Evolutionary conservation across 2,888 invertebrate species (phyloP).

Genomic region (Standfussiana lucernea): DNA sequence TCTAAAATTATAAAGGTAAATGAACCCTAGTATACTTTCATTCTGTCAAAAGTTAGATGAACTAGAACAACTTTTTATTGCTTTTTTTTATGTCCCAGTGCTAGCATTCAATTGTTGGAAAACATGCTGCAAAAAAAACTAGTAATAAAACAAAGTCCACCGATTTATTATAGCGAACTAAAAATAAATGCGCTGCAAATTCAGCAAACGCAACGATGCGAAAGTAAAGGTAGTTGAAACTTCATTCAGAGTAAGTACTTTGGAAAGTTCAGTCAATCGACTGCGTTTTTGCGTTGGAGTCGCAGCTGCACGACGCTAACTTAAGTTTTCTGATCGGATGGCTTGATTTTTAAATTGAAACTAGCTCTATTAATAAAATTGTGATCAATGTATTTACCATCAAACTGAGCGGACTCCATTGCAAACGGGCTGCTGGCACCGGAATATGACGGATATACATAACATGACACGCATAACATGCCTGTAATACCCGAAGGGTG

Average conservation of each 20-base stretch:
- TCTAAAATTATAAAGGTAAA: neutral
- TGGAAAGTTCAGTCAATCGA: conserved; percentile 20
- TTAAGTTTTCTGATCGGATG: conserved; percentile 25
- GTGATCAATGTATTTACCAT: no score
- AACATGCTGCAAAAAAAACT: neutral
- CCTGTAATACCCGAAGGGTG: no score
- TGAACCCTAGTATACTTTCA: neutral
- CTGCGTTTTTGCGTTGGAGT: conserved; percentile 13
- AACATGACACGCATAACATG: no score
- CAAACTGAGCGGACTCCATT: no score
- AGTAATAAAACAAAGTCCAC: neutral
- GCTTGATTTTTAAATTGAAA: conserved; percentile 2
- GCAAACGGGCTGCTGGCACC: no score
- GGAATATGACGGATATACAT: no score
- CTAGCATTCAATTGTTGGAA: neutral
- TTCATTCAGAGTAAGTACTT: conserved; percentile 37
- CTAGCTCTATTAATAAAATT: no score
- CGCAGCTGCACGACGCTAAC: neutral
- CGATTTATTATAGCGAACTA: neutral
- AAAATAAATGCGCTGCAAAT: conserved; percentile 7
- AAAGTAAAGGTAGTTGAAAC: conserved; percentile 20
- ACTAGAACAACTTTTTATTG: no score
- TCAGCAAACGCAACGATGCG: conserved; percentile 5
- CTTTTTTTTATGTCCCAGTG: neutral
- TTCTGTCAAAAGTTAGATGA: no score